Evolutionary conservation across 1,140 invertebrate species (phyloP), one percentile per base, ranked within the genome.

Genomic region (Heliconius eleuchia): DNA sequence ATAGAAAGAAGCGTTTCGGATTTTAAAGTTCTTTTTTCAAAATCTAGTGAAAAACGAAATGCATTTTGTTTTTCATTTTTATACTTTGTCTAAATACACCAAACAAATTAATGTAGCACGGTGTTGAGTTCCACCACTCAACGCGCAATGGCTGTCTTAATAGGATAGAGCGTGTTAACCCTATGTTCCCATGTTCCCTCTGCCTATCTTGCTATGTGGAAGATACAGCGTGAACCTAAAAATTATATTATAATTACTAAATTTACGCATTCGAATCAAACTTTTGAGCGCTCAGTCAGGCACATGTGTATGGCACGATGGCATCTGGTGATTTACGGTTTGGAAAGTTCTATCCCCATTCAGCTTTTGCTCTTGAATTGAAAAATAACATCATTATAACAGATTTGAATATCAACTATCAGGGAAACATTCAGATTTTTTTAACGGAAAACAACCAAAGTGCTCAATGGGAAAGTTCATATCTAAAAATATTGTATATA

Each of bases 281-380:
- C 19, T 9, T n/a, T 57, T 57, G 55, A 57, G 19, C 55, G 55
- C 7, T 57, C 55, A 57, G 7, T 23, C n/a, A 57, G n/a, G n/a
- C 55, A 23, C 55, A 23, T 23, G 55, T n/a, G 23, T 57, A 30
- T 66, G 13, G 23, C 60, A 66, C 23, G 60, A 66, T 66, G 60
- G 23, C 60, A 66, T 66, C 60, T 66, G 60, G 60, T 66, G 23
- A 66, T 66, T 30, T 66, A 66, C 60, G 23, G 19, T 66, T 27
- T 57, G n/a, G 9, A 66, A 66, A 66, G 60, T 66, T 27, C 60
- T 27, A 66, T 27, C 23, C 23, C 23, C 19, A 66, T 66, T 66
- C 11, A 27, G 23, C 23, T 27, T 27, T 30, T 66, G 60, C 23
- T 30, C 11, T 66, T 11, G 60, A 27, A 66, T 66, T 23, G 11